Evolutionary conservation across 37 sponge, comb jelly and placozoan genomes (phyloP).

Genomic region (Geodia barretti): DNA sequence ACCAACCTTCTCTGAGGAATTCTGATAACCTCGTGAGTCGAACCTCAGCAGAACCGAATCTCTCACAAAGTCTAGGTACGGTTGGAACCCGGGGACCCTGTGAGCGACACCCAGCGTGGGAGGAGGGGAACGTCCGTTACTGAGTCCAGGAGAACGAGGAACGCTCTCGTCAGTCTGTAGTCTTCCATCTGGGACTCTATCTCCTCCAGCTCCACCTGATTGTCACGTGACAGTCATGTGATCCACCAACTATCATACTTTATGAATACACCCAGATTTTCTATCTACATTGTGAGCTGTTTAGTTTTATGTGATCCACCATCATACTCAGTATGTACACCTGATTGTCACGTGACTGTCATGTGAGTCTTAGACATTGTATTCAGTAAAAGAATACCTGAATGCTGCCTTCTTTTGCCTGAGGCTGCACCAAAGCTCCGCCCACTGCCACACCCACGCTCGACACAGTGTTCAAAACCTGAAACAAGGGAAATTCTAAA

Average conservation of each 20-base stretch:
- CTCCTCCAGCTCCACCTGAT: constrained; percentile 95
- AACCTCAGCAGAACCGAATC: constrained; percentile 90
- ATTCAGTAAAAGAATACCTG: constrained; percentile 31
- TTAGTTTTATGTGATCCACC: too few relatives aligned
- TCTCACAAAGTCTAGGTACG: constrained; percentile 86
- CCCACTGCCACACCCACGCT: not conserved
- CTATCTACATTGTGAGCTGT: too few relatives aligned
- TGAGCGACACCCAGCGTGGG: constrained; percentile 75
- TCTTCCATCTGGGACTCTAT: constrained; percentile 89
- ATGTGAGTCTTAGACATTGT: too few relatives aligned
- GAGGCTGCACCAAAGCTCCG: not conserved
- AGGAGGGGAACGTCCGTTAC: constrained; percentile 86
- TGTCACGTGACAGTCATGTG: not conserved
- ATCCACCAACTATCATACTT: too few relatives aligned
- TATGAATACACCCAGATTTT: too few relatives aligned
- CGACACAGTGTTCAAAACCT: constrained; percentile 54
- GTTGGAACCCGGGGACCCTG: constrained; percentile 79
- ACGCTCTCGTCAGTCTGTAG: constrained; percentile 92
- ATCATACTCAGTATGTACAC: too few relatives aligned
- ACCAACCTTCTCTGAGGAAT: constrained; percentile 92
- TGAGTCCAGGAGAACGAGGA: constrained; percentile 80
- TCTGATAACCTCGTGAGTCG: constrained; percentile 76
- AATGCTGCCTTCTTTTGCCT: constrained; percentile 57
- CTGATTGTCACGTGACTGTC: not conserved
- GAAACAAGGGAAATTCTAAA: too few relatives aligned